A percentile compares a stretch with the other conserved stretches of the same genome.
phyloP scores from a whole-genome alignment of 2,113 vertebrate species.

The Capreolus pygargus region DNA sequence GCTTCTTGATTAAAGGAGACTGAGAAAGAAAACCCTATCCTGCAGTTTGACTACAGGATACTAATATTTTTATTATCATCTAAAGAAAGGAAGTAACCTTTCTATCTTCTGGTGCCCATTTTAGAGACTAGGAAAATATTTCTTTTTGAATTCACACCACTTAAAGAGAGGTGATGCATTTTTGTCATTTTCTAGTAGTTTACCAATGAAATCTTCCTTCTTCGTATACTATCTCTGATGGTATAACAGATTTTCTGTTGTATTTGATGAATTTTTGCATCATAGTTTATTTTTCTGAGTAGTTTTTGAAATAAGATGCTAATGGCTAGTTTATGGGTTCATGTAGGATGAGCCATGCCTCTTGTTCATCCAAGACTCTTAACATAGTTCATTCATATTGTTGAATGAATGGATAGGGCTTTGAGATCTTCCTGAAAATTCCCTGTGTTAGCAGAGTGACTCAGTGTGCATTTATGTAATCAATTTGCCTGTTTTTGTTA shows the following conservation, averaged over 20 bases:
- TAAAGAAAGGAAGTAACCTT: not conserved
- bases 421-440: constrained; percentile 1
- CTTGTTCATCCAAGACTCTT: not conserved
- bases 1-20: not conserved
- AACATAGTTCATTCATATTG: not conserved
- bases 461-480: not conserved
- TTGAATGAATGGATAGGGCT: not conserved
- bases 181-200: not conserved
- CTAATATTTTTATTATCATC: not conserved
- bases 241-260: not conserved
- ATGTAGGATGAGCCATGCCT: not conserved
- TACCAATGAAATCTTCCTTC: not conserved
- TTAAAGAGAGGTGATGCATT: not conserved
- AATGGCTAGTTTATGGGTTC: not conserved
- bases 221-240: not conserved
- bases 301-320: not conserved
- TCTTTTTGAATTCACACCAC: not conserved
- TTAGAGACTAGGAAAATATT: not conserved
- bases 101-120: not conserved
- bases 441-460: not conserved
- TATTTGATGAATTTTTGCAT: not conserved
- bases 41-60: not conserved
- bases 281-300: not conserved
- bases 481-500: not conserved
- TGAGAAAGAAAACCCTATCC: not conserved